Conservation (phyloP, 2,888 invertebrate genomes). For the Eremobia ochroleuca region DNA sequence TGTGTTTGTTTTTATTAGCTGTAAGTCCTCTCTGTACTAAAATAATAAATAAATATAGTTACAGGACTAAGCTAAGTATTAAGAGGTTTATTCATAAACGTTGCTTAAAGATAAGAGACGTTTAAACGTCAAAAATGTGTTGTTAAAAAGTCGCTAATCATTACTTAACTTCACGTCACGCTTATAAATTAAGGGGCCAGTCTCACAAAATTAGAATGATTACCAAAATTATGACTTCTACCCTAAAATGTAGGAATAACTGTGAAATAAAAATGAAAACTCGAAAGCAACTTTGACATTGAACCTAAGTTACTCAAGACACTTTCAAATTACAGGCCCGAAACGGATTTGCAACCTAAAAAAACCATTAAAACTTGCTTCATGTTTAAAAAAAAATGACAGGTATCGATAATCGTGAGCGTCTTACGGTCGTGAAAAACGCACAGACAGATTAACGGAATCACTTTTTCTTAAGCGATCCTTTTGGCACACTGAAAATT, state of each 20-base stretch:
- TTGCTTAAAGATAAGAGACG: too few relatives aligned
- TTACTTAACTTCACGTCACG: too few relatives aligned
- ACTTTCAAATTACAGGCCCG: constrained; percentile 13
- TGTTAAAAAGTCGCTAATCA: too few relatives aligned
- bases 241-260: background rate
- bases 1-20: too few relatives aligned
- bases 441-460: constrained; percentile 45
- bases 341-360: background rate
- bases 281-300: background rate
- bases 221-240: background rate
- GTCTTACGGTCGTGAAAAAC: constrained; percentile 46
- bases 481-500: constrained; percentile 27
- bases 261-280: constrained; percentile 5
- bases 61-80: too few relatives aligned
- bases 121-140: too few relatives aligned
- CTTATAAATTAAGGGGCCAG: too few relatives aligned
- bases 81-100: too few relatives aligned
- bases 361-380: background rate
- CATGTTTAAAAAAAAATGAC: constrained; percentile 32
- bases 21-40: too few relatives aligned
- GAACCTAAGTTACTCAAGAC: background rate
- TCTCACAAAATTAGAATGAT: background rate
- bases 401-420: constrained; percentile 51
- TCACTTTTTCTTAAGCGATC: constrained; percentile 7
- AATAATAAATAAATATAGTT: too few relatives aligned